Evolutionary conservation across 1,140 invertebrate genomes (phyloP).

Genomic region (Linepithema humile): DNA sequence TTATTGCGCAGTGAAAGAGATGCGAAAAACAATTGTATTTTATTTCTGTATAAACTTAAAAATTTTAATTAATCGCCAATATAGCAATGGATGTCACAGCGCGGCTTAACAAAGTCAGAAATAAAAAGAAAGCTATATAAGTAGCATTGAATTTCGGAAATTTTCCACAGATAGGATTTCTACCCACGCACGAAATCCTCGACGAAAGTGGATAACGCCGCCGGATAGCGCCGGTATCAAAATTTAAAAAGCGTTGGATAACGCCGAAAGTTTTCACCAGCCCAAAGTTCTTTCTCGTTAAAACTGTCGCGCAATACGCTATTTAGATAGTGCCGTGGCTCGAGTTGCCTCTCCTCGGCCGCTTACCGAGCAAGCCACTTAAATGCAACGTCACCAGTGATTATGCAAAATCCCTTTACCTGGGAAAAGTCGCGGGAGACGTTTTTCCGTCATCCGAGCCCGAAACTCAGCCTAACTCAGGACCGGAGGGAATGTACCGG

Average conservation of each 20-base stretch:
- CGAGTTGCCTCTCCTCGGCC: constrained; percentile 5
- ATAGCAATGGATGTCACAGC: not conserved
- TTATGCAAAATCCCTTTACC: constrained; percentile 55
- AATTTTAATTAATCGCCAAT: not conserved
- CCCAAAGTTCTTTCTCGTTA: constrained; percentile 38
- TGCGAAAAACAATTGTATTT: not conserved
- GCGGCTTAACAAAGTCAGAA: not conserved
- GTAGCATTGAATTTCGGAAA: too few species aligned
- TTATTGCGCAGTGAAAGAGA: not conserved
- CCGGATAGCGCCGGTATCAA: not conserved
- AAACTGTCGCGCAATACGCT: constrained; percentile 35
- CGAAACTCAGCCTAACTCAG: constrained; percentile 5
- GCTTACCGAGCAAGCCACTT: constrained; percentile 27
- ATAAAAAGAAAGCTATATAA: not conserved
- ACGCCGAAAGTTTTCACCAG: constrained; percentile 20
- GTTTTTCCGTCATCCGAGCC: constrained; percentile 16
- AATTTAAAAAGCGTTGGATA: constrained; percentile 14
- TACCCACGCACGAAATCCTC: not conserved
- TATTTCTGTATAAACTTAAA: not conserved
- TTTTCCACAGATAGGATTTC: not conserved
- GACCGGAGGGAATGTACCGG: not conserved
- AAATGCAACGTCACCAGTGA: constrained; percentile 43
- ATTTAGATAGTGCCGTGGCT: constrained; percentile 25
- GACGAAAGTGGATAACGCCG: not conserved
- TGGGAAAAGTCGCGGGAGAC: constrained; percentile 32